Conservation (phyloP, 2,888 invertebrate genomes). For the Cataglyphis altisquamis region DNA sequence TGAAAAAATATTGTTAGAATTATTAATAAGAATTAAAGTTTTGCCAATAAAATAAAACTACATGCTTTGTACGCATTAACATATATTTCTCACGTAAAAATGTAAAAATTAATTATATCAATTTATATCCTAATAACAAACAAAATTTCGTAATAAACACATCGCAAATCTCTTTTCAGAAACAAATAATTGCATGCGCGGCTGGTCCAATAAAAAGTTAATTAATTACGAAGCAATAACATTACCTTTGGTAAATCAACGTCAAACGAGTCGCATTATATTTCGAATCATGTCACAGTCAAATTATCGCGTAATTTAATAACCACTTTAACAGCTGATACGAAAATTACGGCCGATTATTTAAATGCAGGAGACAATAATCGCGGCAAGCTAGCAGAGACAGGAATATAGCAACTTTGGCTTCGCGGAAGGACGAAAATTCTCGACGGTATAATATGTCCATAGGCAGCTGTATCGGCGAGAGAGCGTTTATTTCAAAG, state of each 20-base stretch:
- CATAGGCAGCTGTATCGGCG: conserved; percentile 52
- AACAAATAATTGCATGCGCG: not conserved
- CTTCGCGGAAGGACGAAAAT: conserved; percentile 26
- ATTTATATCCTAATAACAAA: conserved; percentile 1
- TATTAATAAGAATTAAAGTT: not conserved
- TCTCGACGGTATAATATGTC: conserved; percentile 38
- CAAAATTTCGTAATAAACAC: conserved; percentile 1
- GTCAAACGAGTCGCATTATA: not conserved
- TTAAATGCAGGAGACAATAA: conserved; percentile 40
- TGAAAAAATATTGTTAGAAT: not conserved
- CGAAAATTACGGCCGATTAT: conserved; percentile 48
- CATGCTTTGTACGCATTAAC: not conserved
- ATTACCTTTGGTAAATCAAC: conserved; percentile 20
- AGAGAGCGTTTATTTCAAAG: conserved; percentile 57
- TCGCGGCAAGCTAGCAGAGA: conserved; percentile 18
- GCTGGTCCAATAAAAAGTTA: conserved; percentile 4
- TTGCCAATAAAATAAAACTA: conserved; percentile 2
- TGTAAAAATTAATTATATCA: not conserved
- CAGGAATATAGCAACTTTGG: conserved; percentile 27
- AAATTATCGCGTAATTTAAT: conserved; percentile 24
- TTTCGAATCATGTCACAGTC: not conserved
- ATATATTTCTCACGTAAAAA: not conserved
- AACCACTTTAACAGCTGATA: conserved; percentile 18
- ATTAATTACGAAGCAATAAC: conserved; percentile 16
- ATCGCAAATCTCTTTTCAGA: not conserved